Conservation (phyloP, 2,797 vertebrate species). For the Columba guinea region DNA sequence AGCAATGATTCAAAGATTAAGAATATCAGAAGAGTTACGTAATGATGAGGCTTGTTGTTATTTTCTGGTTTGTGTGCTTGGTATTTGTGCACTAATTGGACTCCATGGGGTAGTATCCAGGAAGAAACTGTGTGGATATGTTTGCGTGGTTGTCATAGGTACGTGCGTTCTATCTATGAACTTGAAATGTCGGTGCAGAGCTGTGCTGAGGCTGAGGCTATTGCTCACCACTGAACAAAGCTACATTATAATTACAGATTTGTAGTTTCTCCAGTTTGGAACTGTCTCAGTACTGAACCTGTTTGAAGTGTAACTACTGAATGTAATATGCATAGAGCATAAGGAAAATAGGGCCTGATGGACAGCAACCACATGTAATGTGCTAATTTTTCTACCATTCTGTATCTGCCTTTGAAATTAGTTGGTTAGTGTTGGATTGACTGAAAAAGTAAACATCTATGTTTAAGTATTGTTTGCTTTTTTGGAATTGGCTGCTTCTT, state of each 20-base stretch:
- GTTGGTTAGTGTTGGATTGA: background rate
- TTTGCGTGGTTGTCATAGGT: background rate
- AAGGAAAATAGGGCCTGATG: background rate
- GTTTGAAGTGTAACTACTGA: background rate
- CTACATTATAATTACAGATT: background rate
- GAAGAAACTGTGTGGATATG: background rate
- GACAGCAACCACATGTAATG: background rate
- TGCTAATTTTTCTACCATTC: background rate
- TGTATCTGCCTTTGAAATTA: background rate
- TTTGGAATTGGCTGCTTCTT: background rate
- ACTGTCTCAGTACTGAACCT: background rate
- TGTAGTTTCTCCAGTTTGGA: background rate
- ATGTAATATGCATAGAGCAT: background rate
- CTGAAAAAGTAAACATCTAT: background rate
- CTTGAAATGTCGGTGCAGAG: background rate
- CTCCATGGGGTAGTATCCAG: background rate
- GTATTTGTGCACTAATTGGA: background rate
- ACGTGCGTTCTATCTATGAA: rapidly evolving
- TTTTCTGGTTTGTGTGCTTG: background rate
- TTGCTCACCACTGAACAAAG: background rate
- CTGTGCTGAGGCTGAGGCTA: background rate
- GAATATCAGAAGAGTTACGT: background rate
- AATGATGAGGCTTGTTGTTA: background rate
- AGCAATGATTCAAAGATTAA: background rate
- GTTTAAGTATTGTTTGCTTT: background rate